A percentile compares a stretch with the other conserved stretches of the same genome.
Conservation (phyloP, 1,140 invertebrate genomes). For the Heterodera schachtii region DNA sequence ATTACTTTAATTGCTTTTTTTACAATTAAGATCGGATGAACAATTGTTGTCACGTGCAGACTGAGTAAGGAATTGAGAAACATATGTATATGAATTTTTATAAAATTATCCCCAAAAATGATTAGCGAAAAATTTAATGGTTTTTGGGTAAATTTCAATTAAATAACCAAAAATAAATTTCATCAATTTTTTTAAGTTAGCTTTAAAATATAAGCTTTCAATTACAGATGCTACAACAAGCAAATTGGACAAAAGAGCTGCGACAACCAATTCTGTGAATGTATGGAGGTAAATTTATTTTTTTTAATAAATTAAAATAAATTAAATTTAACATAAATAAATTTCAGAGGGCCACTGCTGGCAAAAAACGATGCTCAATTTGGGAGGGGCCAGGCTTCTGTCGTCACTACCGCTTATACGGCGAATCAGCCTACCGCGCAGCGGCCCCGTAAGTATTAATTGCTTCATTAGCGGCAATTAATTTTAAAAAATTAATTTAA, state of each 20-base stretch:
- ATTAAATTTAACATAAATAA: neutral
- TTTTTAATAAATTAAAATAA: neutral
- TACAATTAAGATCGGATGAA: neutral
- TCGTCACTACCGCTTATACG: slow-evolving; percentile 22
- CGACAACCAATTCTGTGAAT: slow-evolving; percentile 24
- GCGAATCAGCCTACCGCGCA: neutral
- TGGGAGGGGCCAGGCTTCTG: slow-evolving; percentile 25
- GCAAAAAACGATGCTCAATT: slow-evolving; percentile 16
- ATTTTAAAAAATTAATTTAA: too few species aligned
- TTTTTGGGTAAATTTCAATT: too few species aligned
- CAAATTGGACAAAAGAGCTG: slow-evolving; percentile 34
- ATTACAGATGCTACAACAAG: slow-evolving; percentile 11
- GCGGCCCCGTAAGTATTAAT: neutral
- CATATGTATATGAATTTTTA: too few species aligned
- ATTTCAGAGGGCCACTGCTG: slow-evolving; percentile 19
- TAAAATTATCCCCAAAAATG: too few species aligned
- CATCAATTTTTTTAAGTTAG: too few species aligned
- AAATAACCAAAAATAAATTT: too few species aligned
- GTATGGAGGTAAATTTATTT: slow-evolving; percentile 12
- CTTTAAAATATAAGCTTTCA: too few species aligned
- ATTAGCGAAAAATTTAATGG: too few species aligned
- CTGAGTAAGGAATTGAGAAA: neutral
- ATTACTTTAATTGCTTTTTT: neutral
- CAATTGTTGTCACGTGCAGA: neutral
- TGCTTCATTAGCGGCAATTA: too few species aligned